Evolutionary conservation across 2,113 vertebrate genomes (phyloP).

Genomic region (Phyllostomus discolor): DNA sequence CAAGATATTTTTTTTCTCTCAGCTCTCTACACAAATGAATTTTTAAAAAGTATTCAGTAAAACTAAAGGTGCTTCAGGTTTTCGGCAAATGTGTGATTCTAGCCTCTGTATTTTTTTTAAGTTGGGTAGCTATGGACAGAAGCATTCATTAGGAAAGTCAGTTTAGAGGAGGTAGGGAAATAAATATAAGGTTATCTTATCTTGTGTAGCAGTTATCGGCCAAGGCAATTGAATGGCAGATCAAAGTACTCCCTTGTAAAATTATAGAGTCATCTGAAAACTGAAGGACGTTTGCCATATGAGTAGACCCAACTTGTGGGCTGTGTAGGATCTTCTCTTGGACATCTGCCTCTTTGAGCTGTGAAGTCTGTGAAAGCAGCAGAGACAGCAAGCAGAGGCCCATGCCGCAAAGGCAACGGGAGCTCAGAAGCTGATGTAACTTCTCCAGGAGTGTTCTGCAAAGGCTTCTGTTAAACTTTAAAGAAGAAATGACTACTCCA

Average conservation of each 20-base stretch:
- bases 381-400: neutral
- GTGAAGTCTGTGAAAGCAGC: neutral
- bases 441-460: neutral
- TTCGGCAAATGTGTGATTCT: neutral
- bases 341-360: neutral
- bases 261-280: neutral
- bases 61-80: neutral
- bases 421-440: neutral
- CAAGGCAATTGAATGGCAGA: neutral
- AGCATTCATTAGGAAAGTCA: neutral
- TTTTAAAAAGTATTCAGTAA: neutral
- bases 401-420: neutral
- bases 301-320: neutral
- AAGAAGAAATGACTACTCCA: neutral
- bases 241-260: conserved; percentile 27
- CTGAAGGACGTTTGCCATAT: neutral
- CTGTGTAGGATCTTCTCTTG: neutral
- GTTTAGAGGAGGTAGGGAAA: neutral
- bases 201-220: neutral
- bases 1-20: neutral
- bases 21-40: neutral
- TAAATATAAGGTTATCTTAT: neutral
- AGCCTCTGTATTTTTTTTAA: neutral
- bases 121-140: neutral
- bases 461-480: neutral